Base-by-base conservation (phyloP, 2,113 vertebrate genomes). In the Chloebia gouldiae region DNA sequence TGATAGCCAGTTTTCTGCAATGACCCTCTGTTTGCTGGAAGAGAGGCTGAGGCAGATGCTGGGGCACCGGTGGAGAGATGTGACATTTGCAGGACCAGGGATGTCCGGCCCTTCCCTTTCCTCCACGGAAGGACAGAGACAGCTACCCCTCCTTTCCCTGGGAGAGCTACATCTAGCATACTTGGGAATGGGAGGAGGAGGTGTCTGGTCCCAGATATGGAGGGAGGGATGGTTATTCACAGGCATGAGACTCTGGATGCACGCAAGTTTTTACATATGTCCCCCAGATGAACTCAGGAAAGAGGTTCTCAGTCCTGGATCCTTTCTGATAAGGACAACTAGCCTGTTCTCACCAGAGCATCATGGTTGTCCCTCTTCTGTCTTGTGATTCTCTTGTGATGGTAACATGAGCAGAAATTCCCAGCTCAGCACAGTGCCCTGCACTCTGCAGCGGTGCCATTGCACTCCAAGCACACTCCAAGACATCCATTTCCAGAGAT, bases 351-450 rank as follows among this genome's bases (percentile, higher is more conserved):
- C 2, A 2, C 35, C 69, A 70, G 45, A 27, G 51, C 28, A 70
- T 85, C 0, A 0, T 2, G 15, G 72, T 63, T 75, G 68, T 78
- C 72, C 72, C 21, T 73, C 31, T 73, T 70, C 72, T 64, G 51
- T 83, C 92, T 94, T 81, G 82, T 88, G 91, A 94, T 86, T 83
- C 6, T 9, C 86, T 78, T 92, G 72, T 86, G 94, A 83, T 78
- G 53, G 88, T 80, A 81, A 88, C 59, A 19, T 37, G 88, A 96
- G 77, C 69, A 54, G 64, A 84, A 75, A 86, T 88, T 93, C 69
- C 40, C 8, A 2, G 57, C 81, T 86, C 50, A 12, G 86, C 10
- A 2, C 76, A 86, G 76, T 1, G 2, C 80, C 42, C 71, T 71
- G 54, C 56, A 6, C 47, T 75, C 65, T 66, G 66, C 70, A 71